These are phyloP conservation scores for Leguminivora glycinivorella DNA, from an alignment of 1,140 invertebrate genomes.

Conservation along the genomic window DNA sequence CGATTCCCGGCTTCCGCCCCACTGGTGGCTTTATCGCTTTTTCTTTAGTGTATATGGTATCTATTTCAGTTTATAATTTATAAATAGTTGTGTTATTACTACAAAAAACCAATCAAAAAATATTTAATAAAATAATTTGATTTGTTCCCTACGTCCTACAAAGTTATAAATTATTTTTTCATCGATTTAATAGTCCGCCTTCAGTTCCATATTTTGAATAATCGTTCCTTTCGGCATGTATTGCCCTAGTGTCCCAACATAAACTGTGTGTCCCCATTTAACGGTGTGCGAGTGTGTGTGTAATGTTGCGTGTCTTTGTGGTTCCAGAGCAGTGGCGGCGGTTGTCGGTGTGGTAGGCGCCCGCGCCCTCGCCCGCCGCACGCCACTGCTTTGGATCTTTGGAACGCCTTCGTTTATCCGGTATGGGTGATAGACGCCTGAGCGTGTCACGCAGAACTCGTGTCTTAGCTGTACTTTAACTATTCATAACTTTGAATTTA, in stretches of 20 bases:
- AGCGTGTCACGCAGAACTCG: constrained; percentile 40
- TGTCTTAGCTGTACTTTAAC: constrained; percentile 16
- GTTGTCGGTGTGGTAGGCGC: constrained; percentile 77
- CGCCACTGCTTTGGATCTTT: constrained; percentile 80
- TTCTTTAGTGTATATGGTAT: too few relatives aligned
- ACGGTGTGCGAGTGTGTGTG: constrained; percentile 40
- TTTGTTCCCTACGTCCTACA: too few relatives aligned
- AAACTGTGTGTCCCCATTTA: constrained; percentile 7
- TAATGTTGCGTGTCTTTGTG: constrained; percentile 74
- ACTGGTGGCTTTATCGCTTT: too few relatives aligned
- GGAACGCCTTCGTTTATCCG: constrained; percentile 80
- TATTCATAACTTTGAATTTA: background rate
- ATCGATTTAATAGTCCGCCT: too few relatives aligned
- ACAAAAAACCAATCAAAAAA: too few relatives aligned
- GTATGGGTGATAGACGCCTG: constrained; percentile 76
- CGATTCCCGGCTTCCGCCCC: too few relatives aligned
- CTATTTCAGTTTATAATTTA: too few relatives aligned
- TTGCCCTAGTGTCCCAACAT: background rate
- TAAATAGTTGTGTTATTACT: too few relatives aligned
- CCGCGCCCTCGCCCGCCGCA: constrained; percentile 75
- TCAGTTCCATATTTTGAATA: too few relatives aligned
- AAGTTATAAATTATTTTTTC: too few relatives aligned
- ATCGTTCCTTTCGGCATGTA: background rate
- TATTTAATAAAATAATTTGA: too few relatives aligned
- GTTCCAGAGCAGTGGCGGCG: constrained; percentile 80